A percentile compares a stretch with the other conserved stretches of the same genome.
Evolutionary conservation across 2,888 invertebrate genomes (phyloP).

Genomic region (Atethmia centrago): DNA sequence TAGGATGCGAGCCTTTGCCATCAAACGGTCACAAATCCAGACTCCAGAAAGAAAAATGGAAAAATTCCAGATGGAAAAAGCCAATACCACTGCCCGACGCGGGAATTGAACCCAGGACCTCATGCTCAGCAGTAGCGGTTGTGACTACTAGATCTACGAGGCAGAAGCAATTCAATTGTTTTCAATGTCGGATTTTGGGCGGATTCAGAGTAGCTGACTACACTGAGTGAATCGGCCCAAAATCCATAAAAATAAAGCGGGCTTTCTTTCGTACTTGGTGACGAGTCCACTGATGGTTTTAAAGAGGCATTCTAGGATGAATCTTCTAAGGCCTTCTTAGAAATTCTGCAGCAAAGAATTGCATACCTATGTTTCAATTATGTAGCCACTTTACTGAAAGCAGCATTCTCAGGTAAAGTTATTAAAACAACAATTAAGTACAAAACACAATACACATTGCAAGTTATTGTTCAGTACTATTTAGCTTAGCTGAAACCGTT

Average conservation of each 20-base stretch:
- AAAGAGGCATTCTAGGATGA: neutral
- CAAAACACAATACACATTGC: slow-evolving; percentile 12
- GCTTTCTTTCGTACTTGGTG: neutral
- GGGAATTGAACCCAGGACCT: too few relatives aligned
- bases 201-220: neutral
- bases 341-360: neutral
- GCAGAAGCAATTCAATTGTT: too few relatives aligned
- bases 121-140: too few relatives aligned
- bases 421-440: slow-evolving; percentile 11
- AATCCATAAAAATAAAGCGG: neutral
- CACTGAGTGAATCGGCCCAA: too few relatives aligned
- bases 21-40: too few relatives aligned
- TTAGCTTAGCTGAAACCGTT: slow-evolving; percentile 3
- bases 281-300: too few relatives aligned
- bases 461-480: slow-evolving; percentile 3
- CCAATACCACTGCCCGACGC: too few relatives aligned
- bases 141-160: too few relatives aligned
- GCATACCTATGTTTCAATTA: neutral
- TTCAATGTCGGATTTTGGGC: neutral
- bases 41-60: too few relatives aligned
- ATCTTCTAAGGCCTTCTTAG: neutral
- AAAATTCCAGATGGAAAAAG: too few relatives aligned
- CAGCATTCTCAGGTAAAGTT: neutral
- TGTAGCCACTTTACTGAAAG: neutral
- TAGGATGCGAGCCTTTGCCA: too few relatives aligned